Evolutionary conservation across 1,140 invertebrate genomes (phyloP), one percentile per base, ranked within the genome.

Genomic region (Steinernema feltiae): DNA sequence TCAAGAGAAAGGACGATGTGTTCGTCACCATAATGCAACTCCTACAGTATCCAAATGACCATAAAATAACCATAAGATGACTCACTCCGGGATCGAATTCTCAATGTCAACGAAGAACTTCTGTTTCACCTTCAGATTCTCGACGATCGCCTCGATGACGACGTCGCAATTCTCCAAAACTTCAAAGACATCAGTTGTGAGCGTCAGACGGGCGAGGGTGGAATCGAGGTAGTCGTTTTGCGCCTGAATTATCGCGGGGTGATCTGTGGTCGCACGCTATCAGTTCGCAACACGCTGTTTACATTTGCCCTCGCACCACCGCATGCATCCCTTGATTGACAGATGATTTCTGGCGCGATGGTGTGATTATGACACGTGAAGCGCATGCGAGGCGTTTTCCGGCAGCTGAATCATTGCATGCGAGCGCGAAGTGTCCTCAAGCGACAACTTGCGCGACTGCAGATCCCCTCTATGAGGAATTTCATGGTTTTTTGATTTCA

Each of bases 1-100:
- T 89, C 80, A 94, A 92, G 7, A 92, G 90, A 1, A 95, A 87
- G 0, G 93, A 94, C 2, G 93, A 94, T 0, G 94, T 95, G 86
- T 95, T 95, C 18, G 92, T 92, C 1, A 92, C 91, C 87, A 95
- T 93, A 73, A 89, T 87, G 1, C 77, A 71, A 24, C 48, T 48
- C 32, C 78, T 79, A 48, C 18, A 77, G 27, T 78, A 69, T 77
- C n/a, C 21, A 46, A n/a, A 77, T 31, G 7, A n/a, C 12, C 7
- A 7, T 27, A 7, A 27, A 27, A 15, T 15, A 15, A n/a, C n/a
- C n/a, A n/a, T n/a, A n/a, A n/a, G n/a, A n/a, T n/a, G n/a, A n/a
- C 72, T 71, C 70, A 82, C 82, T 72, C 81, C 30, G 82, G 72
- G 32, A 79, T 78, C 46, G 70, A 46, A 21, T 75, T 70, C 48